Percentiles rank a stretch among this genome's conserved stretches.
Evolutionary conservation across 2,797 vertebrate species (phyloP).

Genomic region (Sebastes trivittatus): DNA sequence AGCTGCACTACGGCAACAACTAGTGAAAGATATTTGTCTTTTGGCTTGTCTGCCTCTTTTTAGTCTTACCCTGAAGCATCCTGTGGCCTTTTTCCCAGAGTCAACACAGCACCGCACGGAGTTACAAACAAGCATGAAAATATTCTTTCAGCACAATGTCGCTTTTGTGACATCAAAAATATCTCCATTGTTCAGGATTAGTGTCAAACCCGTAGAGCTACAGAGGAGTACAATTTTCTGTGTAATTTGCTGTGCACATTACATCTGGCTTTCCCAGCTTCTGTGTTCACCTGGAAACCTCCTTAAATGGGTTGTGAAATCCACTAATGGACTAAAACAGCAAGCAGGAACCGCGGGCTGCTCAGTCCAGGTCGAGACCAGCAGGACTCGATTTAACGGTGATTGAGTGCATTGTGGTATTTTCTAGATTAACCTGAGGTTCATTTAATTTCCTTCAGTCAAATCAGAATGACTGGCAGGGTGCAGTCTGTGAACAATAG

Average conservation of each 20-base stretch:
- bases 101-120: constrained; percentile 14
- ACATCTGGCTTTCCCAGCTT: constrained; percentile 39
- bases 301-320: constrained; percentile 60
- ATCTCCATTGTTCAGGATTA: constrained; percentile 47
- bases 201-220: constrained; percentile 4
- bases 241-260: constrained; percentile 45
- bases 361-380: constrained; percentile 11
- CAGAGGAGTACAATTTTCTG: constrained; percentile 14
- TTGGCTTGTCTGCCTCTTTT: constrained; percentile 29
- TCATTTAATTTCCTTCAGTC: constrained; percentile 55
- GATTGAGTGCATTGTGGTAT: constrained; percentile 39
- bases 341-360: not conserved
- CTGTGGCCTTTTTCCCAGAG: constrained; percentile 48
- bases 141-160: constrained; percentile 25
- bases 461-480: constrained; percentile 47
- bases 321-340: constrained; percentile 51
- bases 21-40: constrained; percentile 19
- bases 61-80: constrained; percentile 45
- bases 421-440: constrained; percentile 61
- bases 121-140: constrained; percentile 38
- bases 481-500: constrained; percentile 15
- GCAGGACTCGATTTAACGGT: constrained; percentile 31
- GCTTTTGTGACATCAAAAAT: constrained; percentile 42
- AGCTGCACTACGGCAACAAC: not conserved
- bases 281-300: constrained; percentile 52